Conservation (phyloP, 2,888 invertebrate species). For the Meandrusa payeni region DNA sequence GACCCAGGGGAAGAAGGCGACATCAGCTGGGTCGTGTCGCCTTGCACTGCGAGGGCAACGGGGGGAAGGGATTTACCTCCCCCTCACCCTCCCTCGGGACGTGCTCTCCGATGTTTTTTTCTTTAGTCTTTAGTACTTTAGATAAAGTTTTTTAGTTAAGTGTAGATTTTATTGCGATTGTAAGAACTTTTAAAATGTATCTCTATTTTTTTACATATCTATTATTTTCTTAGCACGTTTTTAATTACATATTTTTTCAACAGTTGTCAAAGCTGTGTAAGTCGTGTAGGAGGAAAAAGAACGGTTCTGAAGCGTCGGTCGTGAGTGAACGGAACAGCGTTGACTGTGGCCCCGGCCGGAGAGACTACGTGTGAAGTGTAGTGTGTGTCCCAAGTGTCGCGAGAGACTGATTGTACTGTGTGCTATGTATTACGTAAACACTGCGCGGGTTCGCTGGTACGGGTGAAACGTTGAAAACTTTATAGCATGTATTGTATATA, state of each 20-base stretch:
- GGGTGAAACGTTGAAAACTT: constrained; percentile 29
- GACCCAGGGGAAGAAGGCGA: no score
- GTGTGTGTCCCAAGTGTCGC: constrained; percentile 17
- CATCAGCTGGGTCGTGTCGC: no score
- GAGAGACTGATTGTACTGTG: constrained; percentile 60
- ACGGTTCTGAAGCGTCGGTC: constrained; percentile 67
- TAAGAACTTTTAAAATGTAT: no score
- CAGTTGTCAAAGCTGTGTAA: constrained; percentile 64
- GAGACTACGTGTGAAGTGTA: constrained; percentile 64
- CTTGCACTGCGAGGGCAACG: no score
- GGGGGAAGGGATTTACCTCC: no score
- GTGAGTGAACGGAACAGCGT: constrained; percentile 72
- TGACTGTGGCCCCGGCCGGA: constrained; percentile 54
- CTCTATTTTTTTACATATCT: no score
- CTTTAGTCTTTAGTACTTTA: no score
- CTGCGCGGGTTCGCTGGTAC: constrained; percentile 37
- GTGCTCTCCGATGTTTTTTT: no score
- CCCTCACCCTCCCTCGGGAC: no score
- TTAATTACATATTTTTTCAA: constrained; percentile 28
- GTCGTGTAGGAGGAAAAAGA: constrained; percentile 59
- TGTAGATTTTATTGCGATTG: no score
- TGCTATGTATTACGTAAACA: constrained; percentile 61
- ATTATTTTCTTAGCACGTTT: no score
- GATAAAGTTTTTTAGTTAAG: no score
- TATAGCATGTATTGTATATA: constrained; percentile 2